Conservation (phyloP, 2,797 vertebrate genomes). For the Gadopsis bispinosus region DNA sequence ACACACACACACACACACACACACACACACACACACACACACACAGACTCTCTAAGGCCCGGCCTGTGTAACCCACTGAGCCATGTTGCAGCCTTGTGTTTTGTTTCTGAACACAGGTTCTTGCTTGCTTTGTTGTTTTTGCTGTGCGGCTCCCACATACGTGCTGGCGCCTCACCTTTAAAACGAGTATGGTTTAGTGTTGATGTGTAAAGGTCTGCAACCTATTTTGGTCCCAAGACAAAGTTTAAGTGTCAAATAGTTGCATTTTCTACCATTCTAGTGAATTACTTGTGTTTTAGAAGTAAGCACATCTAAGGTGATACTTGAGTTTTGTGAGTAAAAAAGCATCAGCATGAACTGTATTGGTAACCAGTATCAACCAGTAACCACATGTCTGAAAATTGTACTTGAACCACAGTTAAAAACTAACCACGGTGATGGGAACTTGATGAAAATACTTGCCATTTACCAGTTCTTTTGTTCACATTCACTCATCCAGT, state of each 20-base stretch:
- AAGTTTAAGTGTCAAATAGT: conserved; percentile 19
- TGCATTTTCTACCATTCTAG: background rate
- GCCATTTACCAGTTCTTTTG: background rate
- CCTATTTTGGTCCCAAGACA: conserved; percentile 6
- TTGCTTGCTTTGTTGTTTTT: conserved; percentile 38
- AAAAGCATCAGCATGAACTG: background rate
- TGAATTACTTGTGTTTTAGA: background rate
- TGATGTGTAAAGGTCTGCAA: conserved; percentile 6
- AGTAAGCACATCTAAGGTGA: too few relatives aligned
- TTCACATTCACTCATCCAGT: background rate
- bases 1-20: conserved; percentile 32
- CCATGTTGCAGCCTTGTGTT: conserved; percentile 51
- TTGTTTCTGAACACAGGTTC: conserved; percentile 48
- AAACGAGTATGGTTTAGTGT: conserved; percentile 13
- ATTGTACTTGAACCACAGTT: background rate
- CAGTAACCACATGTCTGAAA: background rate
- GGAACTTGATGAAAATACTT: background rate
- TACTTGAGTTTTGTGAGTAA: background rate
- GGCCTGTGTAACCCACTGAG: conserved; percentile 61
- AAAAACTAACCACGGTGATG: background rate
- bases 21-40: conserved; percentile 29
- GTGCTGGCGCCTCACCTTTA: conserved; percentile 8
- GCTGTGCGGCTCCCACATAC: conserved; percentile 31
- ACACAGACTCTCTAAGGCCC: conserved; percentile 42
- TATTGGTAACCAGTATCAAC: background rate